phyloP scores from a whole-genome alignment of 2,113 vertebrate genomes.

The Hyperoodon ampullatus region DNA sequence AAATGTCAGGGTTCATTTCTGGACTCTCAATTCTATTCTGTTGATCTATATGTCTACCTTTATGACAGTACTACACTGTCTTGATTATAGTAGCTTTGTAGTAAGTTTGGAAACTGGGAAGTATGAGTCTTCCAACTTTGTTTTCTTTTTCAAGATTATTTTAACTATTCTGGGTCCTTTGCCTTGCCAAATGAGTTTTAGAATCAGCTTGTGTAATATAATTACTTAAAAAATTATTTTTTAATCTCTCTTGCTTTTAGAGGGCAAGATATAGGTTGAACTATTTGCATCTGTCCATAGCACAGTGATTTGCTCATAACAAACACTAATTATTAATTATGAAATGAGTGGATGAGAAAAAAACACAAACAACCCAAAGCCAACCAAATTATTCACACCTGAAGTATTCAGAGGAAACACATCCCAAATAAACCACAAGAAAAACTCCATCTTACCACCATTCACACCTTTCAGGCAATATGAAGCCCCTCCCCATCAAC shows the following conservation, averaged over 20 bases:
- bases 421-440: not conserved
- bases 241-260: not conserved
- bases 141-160: constrained; percentile 13
- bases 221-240: not conserved
- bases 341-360: not conserved
- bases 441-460: not conserved
- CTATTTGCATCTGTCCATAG: not conserved
- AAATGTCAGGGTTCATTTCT: not conserved
- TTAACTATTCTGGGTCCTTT: not conserved
- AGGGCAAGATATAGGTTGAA: not conserved
- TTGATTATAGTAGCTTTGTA: not conserved
- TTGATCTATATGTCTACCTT: not conserved
- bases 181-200: not conserved
- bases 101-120: not conserved
- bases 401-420: not conserved
- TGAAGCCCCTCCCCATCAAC: not conserved
- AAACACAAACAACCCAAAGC: not conserved
- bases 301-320: not conserved
- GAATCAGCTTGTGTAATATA: not conserved
- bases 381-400: not conserved
- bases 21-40: not conserved
- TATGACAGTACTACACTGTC: not conserved
- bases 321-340: not conserved
- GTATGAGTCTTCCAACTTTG: not conserved
- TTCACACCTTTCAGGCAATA: not conserved